Evolutionary conservation across 2,888 invertebrate genomes (phyloP), one percentile per base, ranked within the genome.

Genomic region (Nephrotoma appendiculata): DNA sequence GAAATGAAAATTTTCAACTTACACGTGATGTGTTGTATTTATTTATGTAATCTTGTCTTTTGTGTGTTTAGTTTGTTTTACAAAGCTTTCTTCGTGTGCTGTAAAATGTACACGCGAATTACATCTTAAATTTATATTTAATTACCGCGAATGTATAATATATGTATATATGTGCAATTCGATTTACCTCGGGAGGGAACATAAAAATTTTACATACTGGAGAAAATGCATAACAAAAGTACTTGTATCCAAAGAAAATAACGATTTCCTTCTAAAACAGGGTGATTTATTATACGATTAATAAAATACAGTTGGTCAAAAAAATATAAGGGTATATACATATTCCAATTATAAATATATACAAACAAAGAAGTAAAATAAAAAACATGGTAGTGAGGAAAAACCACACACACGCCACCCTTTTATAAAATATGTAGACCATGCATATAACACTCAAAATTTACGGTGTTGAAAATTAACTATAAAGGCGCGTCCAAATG

Each of bases 401-500:
- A 52, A 52, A 71, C 31, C 19, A 9, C 71, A 71, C 19, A 19
- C 31, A 71, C 31, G 31, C 71, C 71, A 71, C 71, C 71, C 71
- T 71, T 71, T 71, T 9, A 31, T 31, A 7, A 19, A 19, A 31
- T 71, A 9, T 71, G 31, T 48, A 48, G 12, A 31, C 31, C 31
- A 31, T 71, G 31, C 71, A 71, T 71, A 71, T 71, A 71, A 71
- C 71, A 71, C 71, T 71, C 71, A 71, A 71, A 71, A 71, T 71
- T 84, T 84, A 42, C 84, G 84, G 84, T 84, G 84, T 84, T 84
- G 43, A 84, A 84, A 84, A 42, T 84, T 84, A 84, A 41, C 84
- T 84, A 71, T 71, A 84, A 84, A 84, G 84, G 84, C 84, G 84
- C 84, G 84, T 84, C 84, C 84, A 84, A 84, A 84, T 84, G 84